phyloP scores from a whole-genome alignment of 2,113 vertebrate genomes.

The Myotis brandtii region DNA sequence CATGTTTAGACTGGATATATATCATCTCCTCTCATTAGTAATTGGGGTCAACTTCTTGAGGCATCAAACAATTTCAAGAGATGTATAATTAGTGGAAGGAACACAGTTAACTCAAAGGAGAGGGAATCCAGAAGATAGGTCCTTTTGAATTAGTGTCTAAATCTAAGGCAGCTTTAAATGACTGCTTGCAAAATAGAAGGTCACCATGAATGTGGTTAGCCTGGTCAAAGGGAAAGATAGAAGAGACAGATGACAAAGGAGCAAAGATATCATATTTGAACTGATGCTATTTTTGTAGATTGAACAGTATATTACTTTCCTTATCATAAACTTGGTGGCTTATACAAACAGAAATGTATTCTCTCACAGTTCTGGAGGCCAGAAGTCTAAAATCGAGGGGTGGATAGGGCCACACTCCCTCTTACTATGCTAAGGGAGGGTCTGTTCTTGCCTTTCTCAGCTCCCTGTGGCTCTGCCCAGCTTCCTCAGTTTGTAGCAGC shows the following conservation, averaged over 20 bases:
- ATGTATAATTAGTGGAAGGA: constrained; percentile 5
- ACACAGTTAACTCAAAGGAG: not conserved
- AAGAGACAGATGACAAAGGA: not conserved
- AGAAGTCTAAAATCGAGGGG: not conserved
- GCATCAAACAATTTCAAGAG: not conserved
- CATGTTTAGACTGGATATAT: not conserved
- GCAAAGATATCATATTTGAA: not conserved
- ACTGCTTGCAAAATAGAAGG: not conserved
- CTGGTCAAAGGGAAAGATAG: not conserved
- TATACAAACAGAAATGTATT: not conserved
- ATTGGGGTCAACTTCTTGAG: not conserved
- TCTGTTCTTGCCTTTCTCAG: not conserved
- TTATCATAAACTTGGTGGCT: not conserved
- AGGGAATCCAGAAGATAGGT: not conserved
- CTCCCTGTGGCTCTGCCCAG: not conserved
- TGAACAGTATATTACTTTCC: too few relatives aligned
- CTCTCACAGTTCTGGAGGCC: not conserved
- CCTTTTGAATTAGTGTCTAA: not conserved
- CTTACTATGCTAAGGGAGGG: fast-evolving
- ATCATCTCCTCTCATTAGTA: not conserved
- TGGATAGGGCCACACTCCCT: fast-evolving
- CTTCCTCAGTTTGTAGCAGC: not conserved
- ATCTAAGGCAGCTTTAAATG: not conserved
- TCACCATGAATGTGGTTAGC: not conserved
- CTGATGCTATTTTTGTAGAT: not conserved